Percentiles rank a stretch among this genome's conserved stretches.
Conservation (phyloP, 2,113 vertebrate genomes). For the Prolemur simus region DNA sequence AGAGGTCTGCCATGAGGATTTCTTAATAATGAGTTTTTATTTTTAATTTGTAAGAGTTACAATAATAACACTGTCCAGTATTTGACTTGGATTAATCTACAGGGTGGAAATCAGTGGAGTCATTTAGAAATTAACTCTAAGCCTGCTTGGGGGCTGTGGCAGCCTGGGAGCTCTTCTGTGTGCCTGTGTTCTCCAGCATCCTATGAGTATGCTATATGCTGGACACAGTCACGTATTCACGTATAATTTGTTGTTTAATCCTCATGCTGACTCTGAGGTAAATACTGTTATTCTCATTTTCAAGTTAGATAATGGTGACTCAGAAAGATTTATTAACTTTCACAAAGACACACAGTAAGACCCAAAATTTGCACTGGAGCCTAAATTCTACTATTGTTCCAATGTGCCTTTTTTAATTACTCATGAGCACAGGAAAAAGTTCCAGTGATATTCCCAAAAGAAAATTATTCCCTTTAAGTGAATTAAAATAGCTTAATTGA, state of each 20-base stretch:
- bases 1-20: neutral
- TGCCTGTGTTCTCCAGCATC: neutral
- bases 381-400: neutral
- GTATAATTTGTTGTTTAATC: neutral
- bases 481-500: neutral
- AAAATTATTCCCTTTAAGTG: neutral
- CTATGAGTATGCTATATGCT: neutral
- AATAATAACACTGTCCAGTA: neutral
- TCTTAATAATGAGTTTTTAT: neutral
- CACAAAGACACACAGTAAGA: neutral
- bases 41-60: neutral
- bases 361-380: neutral
- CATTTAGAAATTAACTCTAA: constrained; percentile 15
- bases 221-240: neutral
- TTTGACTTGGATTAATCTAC: constrained; percentile 12
- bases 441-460: neutral
- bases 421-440: neutral
- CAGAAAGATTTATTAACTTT: neutral
- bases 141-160: neutral
- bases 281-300: neutral
- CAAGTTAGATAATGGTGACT: neutral
- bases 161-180: neutral
- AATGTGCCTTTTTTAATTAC: neutral
- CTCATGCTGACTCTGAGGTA: neutral
- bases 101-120: neutral